Evolutionary conservation across 53 echinoderm and acorn worm species (phyloP).

Genomic region (Stichopus horrens): DNA sequence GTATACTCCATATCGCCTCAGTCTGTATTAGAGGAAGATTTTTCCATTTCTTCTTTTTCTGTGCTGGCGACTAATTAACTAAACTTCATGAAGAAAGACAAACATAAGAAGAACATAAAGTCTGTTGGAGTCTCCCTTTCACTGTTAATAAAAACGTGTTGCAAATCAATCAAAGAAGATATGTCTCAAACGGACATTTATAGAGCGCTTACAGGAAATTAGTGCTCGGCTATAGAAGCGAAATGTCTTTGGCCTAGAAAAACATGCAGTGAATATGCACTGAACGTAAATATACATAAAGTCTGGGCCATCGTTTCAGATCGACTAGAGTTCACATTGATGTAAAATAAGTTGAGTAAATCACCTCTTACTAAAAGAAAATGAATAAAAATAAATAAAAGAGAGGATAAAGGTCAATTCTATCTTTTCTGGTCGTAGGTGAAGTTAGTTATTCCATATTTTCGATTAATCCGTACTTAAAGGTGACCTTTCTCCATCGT

Average conservation of each 20-base stretch:
- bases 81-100: background rate
- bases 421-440: no score
- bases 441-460: no score
- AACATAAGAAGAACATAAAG: background rate
- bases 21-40: background rate
- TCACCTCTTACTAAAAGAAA: no score
- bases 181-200: background rate
- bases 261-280: background rate
- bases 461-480: no score
- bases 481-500: no score
- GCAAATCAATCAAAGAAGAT: background rate
- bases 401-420: no score
- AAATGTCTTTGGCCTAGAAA: background rate
- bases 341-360: no score
- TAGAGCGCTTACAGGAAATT: background rate
- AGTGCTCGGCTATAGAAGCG: background rate
- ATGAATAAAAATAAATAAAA: no score
- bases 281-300: no score
- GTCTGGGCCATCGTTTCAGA: no score
- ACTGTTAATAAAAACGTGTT: background rate
- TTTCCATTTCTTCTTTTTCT: background rate
- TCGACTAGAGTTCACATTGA: no score
- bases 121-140: background rate
- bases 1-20: no score
- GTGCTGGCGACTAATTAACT: background rate